These are phyloP conservation scores for Bombus polaris DNA, from an alignment of 1,140 invertebrate genomes.

Conservation along the genomic window DNA sequence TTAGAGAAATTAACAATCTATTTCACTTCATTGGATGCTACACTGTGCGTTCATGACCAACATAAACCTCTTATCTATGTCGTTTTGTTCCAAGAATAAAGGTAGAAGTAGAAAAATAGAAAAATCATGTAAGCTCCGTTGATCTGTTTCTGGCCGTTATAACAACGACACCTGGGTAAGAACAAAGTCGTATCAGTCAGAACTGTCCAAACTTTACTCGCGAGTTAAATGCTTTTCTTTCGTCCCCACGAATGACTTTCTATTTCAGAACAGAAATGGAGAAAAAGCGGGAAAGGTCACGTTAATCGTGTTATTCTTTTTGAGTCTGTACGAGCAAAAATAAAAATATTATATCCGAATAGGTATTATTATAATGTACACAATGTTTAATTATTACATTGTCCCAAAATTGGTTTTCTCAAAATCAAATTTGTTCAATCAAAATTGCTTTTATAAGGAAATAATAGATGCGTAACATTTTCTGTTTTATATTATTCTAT, in stretches of 20 bases:
- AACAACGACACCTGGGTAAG: not conserved
- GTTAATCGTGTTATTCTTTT: not conserved
- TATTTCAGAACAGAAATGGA: not conserved
- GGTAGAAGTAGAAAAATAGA: not conserved
- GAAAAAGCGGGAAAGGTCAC: not conserved
- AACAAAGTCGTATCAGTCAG: not conserved
- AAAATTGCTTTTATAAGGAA: no score
- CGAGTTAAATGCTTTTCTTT: not conserved
- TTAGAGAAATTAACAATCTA: no score
- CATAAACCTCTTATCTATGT: no score
- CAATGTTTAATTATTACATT: not conserved
- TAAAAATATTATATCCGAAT: no score
- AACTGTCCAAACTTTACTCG: not conserved
- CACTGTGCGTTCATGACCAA: no score
- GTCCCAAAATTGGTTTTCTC: no score
- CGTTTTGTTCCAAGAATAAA: not conserved
- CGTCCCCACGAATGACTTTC: not conserved
- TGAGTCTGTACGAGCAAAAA: not conserved
- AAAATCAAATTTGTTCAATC: no score
- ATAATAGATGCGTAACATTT: no score
- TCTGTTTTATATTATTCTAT: no score
- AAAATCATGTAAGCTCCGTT: not conserved
- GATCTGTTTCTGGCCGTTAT: not conserved
- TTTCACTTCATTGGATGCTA: no score
- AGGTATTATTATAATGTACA: not conserved